These are phyloP conservation scores for Rallus limicola DNA, from an alignment of 2,113 vertebrate species.

Conservation along the genomic window DNA sequence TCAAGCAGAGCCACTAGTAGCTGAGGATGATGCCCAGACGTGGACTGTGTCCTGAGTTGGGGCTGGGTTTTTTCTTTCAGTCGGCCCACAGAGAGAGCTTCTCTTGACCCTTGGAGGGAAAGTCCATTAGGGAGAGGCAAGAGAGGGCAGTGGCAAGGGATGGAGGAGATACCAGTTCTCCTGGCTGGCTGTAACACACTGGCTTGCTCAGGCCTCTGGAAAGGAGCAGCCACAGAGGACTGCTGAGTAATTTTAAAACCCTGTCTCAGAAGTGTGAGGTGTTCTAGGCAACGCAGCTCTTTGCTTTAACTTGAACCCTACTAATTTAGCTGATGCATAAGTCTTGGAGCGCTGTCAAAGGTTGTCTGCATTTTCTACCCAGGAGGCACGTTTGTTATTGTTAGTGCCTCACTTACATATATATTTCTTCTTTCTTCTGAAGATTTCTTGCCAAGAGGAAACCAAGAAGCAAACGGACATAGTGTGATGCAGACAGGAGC, in stretches of 20 bases:
- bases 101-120: not conserved
- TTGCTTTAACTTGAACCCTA: not conserved
- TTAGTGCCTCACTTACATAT: not conserved
- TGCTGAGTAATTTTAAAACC: not conserved
- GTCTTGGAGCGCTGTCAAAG: not conserved
- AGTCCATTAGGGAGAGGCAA: not conserved
- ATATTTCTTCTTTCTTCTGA: not conserved
- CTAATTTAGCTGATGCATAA: not conserved
- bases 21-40: no score
- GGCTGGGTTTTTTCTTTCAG: no score
- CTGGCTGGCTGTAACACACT: accelerated
- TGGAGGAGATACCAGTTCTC: not conserved
- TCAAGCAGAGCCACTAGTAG: no score
- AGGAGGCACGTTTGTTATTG: not conserved
- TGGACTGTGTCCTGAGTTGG: no score
- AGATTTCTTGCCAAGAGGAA: no score
- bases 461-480: not conserved
- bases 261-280: not conserved
- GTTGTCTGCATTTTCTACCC: not conserved
- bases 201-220: not conserved
- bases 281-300: not conserved
- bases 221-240: not conserved
- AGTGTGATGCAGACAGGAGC: not conserved
- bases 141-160: not conserved
- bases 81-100: not conserved